Base-by-base conservation (phyloP, 2,888 invertebrate genomes). In the Drosophila maculinotata region DNA sequence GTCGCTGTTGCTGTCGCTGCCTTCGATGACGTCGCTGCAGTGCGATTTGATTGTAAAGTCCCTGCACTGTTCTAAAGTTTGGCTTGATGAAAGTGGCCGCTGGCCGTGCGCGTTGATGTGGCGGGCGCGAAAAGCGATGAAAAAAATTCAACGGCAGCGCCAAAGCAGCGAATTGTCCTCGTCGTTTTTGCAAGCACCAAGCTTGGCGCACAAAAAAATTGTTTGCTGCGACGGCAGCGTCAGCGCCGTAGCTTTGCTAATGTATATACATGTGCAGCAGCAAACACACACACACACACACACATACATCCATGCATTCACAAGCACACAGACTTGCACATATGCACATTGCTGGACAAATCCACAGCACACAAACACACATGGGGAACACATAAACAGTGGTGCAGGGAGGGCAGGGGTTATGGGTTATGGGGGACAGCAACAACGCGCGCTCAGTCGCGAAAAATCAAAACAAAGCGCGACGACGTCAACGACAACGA, bases 381-480 rank as follows among this genome's bases (percentile, higher is more conserved):
- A 68, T 14, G 28, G 65, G 38, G 54, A 53, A 12, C 14, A 71
- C 28, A 38, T 56, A 56, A 62, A 41, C 67, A 44, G 26, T 42
- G 42, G 5, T 3, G 1, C 9, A n/a, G 6, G 28, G 44, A 8
- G n/a, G 17, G 17, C 28, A 4, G 10, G 69, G 68, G 12, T 51
- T 62, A 67, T 54, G n/a, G n/a, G n/a, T n/a, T n/a, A n/a, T n/a
- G n/a, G n/a, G n/a, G 59, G 45, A 76, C 68, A 75, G 69, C 67
- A 69, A 71, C 68, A 69, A 69, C 71, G 74, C 66, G 79, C 76
- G 74, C 79, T 73, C 76, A 76, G 79, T 73, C 82, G 76, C 86
- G 87, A 87, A 84, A 81, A 85, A 88, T 87, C 87, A 88, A 83
- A 88, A 87, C 87, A 85, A 84, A 87, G 78, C 87, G 84, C 77